A percentile compares a stretch with the other conserved stretches of the same genome.
Conservation (phyloP, 2,113 vertebrate genomes). For the Beaufortia kweichowensis region DNA sequence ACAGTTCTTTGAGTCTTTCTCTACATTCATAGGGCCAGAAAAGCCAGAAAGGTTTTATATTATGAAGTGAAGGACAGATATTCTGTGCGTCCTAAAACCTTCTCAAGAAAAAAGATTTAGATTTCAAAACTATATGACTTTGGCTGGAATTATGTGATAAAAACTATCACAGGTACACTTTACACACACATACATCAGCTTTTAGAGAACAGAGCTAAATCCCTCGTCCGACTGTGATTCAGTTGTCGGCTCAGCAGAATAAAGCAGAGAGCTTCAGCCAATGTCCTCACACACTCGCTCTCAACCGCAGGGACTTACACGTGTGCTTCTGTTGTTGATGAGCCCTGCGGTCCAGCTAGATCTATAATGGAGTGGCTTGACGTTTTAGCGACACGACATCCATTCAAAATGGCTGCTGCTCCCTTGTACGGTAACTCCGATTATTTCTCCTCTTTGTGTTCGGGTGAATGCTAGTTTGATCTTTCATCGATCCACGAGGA, state of each 20-base stretch:
- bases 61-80: background rate
- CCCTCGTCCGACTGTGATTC: constrained; percentile 28
- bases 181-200: constrained; percentile 23
- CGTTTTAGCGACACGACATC: constrained; percentile 20
- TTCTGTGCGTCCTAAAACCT: background rate
- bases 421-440: background rate
- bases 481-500: constrained; percentile 3
- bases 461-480: constrained; percentile 26
- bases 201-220: constrained; percentile 10
- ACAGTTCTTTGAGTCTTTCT: background rate
- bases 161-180: constrained; percentile 11
- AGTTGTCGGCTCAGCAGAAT: constrained; percentile 17
- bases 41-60: background rate
- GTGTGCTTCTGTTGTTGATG: constrained; percentile 23
- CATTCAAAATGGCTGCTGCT: constrained; percentile 12
- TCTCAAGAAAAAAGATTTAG: constrained; percentile 3
- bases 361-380: background rate
- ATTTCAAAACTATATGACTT: constrained; percentile 5
- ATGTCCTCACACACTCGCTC: constrained; percentile 13
- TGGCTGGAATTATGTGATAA: constrained; percentile 6
- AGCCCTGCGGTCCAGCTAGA: constrained; percentile 13
- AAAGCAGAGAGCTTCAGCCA: constrained; percentile 25
- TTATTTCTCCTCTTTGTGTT: constrained; percentile 30
- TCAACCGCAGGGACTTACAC: constrained; percentile 34
- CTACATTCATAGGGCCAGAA: background rate